Evolutionary conservation across 2,113 vertebrate species (phyloP).

Genomic region (Puffinus mauretanicus): DNA sequence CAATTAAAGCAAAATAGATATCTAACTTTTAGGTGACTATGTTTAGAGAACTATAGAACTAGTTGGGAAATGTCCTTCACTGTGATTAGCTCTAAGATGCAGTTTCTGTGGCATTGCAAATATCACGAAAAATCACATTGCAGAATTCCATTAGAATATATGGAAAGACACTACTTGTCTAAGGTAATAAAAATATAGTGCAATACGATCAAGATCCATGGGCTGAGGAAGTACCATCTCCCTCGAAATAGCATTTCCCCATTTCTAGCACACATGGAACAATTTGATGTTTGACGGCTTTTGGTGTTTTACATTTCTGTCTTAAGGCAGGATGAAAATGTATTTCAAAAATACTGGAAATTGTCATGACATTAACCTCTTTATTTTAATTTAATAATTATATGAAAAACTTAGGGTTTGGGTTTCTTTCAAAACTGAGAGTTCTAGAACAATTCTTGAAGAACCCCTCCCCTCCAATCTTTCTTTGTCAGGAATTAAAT

Average conservation of each 20-base stretch:
- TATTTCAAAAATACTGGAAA: not conserved
- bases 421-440: not conserved
- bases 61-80: not conserved
- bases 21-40: not conserved
- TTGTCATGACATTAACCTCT: accelerated
- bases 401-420: not conserved
- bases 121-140: not conserved
- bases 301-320: not conserved
- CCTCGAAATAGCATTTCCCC: not conserved
- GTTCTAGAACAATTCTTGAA: not conserved
- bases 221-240: not conserved
- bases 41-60: not conserved
- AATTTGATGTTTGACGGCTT: not conserved
- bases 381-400: not conserved
- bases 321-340: not conserved
- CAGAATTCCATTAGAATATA: not conserved
- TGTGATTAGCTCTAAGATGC: not conserved
- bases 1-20: not conserved
- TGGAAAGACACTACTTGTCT: not conserved
- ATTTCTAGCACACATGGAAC: not conserved
- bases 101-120: not conserved
- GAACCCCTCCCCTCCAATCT: not conserved
- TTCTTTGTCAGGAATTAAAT: not conserved
- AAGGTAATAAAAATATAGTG: not conserved
- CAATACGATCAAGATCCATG: not conserved